Evolutionary conservation across 2,113 vertebrate genomes (phyloP), one percentile per base, ranked within the genome.

Genomic region (Raja brachyura): DNA sequence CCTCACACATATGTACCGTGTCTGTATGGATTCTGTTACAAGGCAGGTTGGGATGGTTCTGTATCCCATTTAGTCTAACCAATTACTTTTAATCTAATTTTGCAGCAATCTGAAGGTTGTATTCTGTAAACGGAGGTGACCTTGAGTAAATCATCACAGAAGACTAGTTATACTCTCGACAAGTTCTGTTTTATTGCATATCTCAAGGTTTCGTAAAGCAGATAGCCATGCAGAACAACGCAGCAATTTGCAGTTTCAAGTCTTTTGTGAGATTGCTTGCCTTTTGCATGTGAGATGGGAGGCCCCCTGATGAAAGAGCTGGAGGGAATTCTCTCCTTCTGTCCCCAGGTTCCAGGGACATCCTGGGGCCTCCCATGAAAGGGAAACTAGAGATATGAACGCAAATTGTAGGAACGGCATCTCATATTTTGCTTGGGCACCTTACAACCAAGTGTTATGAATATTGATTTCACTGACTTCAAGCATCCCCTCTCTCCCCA

Each of bases 41-140:
- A 88, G 61, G 59, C 54, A 61, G n/a, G 2, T 8, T 81, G 78
- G 78, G 78, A 54, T 20, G 78, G 22, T 18, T 20, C 22, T 59
- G 59, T 7, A n/a, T 61, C 83, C 83, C 59, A 5, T 66, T 88
- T 88, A 63, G 83, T 88, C 83, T 88, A 88, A 88, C 83, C 59
- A 16, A 59, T 18, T 28, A 31, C 14, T 18, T 66, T 88, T 63
- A 88, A 61, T 88, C 83, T 63, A 88, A 88, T 56, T 13, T 16
- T 31, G 63, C 83, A 88, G n/a, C 4, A 66, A 66, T 88, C 59
- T 66, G 83, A 88, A 88, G 83, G 83, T 88, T 88, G 63, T 1
- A 31, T 63, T 88, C 83, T 88, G 31, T 88, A 63, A 88, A 88
- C 59, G 63, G 59, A 39, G 25, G n/a, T 63, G 83, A 31, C 83